Evolutionary conservation across 2,888 invertebrate species (phyloP).

Genomic region (Cotesia congregata): DNA sequence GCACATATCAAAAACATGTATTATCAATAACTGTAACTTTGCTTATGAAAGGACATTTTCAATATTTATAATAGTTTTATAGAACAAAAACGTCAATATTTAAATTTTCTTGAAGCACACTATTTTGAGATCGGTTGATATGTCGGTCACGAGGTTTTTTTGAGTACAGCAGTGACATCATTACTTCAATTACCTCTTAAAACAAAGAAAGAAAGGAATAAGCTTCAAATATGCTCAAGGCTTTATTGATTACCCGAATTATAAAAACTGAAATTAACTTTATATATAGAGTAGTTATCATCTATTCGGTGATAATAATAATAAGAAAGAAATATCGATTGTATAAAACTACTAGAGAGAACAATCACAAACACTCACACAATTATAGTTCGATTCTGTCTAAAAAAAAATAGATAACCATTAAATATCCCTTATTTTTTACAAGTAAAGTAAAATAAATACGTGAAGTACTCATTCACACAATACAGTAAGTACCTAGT

Average conservation of each 20-base stretch:
- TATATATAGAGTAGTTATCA: background rate
- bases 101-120: background rate
- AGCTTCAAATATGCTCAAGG: background rate
- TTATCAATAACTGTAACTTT: background rate
- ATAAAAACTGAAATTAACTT: background rate
- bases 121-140: background rate
- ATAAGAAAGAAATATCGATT: background rate
- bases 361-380: too few relatives aligned
- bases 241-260: background rate
- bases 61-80: background rate
- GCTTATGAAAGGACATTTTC: background rate
- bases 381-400: conserved; percentile 10
- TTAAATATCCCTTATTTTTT: background rate
- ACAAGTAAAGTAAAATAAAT: conserved; percentile 22
- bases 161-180: conserved; percentile 3
- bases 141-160: conserved; percentile 1
- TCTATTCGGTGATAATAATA: background rate
- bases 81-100: background rate
- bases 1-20: background rate
- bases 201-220: conserved; percentile 6
- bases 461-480: conserved; percentile 41
- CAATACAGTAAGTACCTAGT: conserved; percentile 12
- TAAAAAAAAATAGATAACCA: conserved; percentile 15
- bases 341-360: background rate
- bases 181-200: conserved; percentile 14